Base-by-base conservation (phyloP, 2,113 vertebrate species). In the Cercopithecus mona region DNA sequence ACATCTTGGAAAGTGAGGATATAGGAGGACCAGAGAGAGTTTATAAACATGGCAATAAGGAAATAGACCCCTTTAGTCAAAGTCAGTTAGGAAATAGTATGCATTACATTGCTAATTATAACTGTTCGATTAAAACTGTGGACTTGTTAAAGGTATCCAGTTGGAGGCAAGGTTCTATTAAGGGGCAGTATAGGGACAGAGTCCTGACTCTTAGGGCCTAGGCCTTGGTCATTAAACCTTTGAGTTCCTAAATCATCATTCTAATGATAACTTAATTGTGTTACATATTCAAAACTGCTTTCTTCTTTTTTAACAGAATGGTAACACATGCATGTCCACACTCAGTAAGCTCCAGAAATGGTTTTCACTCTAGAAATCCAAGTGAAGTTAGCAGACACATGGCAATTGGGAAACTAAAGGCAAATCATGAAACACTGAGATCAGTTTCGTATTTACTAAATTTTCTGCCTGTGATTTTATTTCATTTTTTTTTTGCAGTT, bases 61-160 rank as follows among this genome's bases (percentile, higher is more conserved):
- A 96, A 80, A 78, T 88, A 57, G 86, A 93, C 90, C 17, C 14
- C 14, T 18, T 22, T 93, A n/a, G 64, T 78, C 27, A 83, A 95
- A 40, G 30, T 94, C 61, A 88, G 32, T 84, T 79, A 75, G 35
- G 11, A 70, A 61, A 84, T 30, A 83, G 6, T 6, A 43, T 30
- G 20, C 3, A 50, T 22, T 35, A 13, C 3, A 50, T 25, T 50
- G 23, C 1, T 78, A 35, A 68, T 78, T 80, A 48, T 55, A 89
- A 82, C n/a, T 93, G 52, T 90, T 88, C 27, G 52, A 8, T 76
- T 10, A 72, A 81, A 88, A 80, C 6, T 68, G 6, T 72, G 30
- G 2, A 30, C 32, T 88, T 80, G 2, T 48, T 87, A 73, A 82
- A 73, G 6, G 18, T 48, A 16, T 38, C 17, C 59, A 27, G 7